Evolutionary conservation across 2,113 vertebrate species (phyloP).

Genomic region (Nestor notabilis): DNA sequence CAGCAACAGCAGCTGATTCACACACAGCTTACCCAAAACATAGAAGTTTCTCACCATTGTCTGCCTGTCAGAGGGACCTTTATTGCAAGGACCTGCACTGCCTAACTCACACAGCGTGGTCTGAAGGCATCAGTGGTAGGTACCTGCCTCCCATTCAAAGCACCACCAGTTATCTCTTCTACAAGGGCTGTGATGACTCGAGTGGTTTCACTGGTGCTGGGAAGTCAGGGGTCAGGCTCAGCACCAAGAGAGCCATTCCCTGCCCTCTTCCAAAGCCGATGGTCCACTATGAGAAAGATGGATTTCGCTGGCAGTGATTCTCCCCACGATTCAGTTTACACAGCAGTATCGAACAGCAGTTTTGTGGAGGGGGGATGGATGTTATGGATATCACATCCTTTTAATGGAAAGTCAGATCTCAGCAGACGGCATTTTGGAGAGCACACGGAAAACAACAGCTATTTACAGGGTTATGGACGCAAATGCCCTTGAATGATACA

Average conservation of each 20-base stretch:
- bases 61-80: background rate
- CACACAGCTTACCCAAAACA: background rate
- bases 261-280: fast-evolving
- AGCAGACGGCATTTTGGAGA: background rate
- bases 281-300: fast-evolving
- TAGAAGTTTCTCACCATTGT: background rate
- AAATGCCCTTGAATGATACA: conserved; percentile 68
- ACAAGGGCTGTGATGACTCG: background rate
- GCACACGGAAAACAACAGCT: background rate
- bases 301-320: background rate
- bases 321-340: background rate
- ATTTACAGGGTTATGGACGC: conserved; percentile 54
- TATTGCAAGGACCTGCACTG: background rate
- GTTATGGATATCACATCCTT: background rate
- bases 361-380: background rate
- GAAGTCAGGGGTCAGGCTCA: conserved; percentile 15
- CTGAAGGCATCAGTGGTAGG: background rate
- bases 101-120: fast-evolving
- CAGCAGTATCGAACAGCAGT: background rate
- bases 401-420: background rate
- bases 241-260: background rate
- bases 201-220: background rate
- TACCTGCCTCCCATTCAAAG: background rate
- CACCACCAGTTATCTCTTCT: background rate
- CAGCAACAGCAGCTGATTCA: background rate